A percentile compares a stretch with the other conserved stretches of the same genome.
Evolutionary conservation across 2,888 invertebrate species (phyloP).

Genomic region (Bembecia ichneumoniformis): DNA sequence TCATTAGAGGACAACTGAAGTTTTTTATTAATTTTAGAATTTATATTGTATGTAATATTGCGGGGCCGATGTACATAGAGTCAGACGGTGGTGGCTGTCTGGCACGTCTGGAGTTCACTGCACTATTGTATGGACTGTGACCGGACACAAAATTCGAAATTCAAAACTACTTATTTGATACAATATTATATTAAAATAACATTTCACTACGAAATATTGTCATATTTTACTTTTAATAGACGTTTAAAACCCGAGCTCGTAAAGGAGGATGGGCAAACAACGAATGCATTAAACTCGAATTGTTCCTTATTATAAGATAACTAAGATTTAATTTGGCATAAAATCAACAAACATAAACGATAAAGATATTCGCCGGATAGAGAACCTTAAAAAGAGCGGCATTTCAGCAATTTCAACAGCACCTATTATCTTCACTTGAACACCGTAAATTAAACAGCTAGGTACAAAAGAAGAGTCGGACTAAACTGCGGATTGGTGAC

Average conservation of each 20-base stretch:
- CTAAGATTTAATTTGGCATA: neutral
- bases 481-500: conserved; percentile 27
- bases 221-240: too few species aligned
- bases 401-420: conserved; percentile 56
- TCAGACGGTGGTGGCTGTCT: conserved; percentile 20
- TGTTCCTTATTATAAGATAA: neutral
- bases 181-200: too few species aligned
- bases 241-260: too few species aligned
- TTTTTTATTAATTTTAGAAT: neutral
- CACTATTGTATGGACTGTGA: conserved; percentile 9
- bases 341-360: neutral
- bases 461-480: conserved; percentile 31
- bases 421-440: conserved; percentile 60
- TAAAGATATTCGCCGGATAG: conserved; percentile 3
- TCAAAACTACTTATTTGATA: too few species aligned
- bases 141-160: neutral
- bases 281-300: neutral
- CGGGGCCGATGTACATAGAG: conserved; percentile 23
- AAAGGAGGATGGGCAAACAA: neutral
- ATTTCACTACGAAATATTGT: too few species aligned
- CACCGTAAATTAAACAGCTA: conserved; percentile 63
- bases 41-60: conserved; percentile 6
- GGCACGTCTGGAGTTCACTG: conserved; percentile 14
- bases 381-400: conserved; percentile 36
- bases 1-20: too few species aligned